A percentile compares a stretch with the other conserved stretches of the same genome.
Conservation (phyloP, 2,113 vertebrate species). For the Lamprotornis superbus region DNA sequence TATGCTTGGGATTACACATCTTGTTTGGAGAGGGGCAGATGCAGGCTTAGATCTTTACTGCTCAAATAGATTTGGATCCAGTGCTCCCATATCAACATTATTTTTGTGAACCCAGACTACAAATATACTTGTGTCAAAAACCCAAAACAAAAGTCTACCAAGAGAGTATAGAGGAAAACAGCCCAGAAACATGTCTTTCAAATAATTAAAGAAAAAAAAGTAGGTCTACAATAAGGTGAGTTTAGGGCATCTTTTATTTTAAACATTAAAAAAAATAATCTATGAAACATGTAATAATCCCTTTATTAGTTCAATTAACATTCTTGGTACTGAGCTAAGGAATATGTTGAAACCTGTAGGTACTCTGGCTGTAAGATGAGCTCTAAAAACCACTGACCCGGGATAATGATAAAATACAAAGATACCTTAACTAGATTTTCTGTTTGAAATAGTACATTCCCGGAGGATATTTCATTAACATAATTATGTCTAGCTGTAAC, state of each 20-base stretch:
- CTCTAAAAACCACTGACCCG: background rate
- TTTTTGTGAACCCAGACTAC: background rate
- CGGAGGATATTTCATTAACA: background rate
- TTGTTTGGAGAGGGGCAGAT: background rate
- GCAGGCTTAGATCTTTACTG: background rate
- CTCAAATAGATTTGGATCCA: background rate
- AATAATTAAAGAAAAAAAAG: background rate
- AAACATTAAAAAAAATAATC: background rate
- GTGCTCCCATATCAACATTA: background rate
- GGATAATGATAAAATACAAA: constrained; percentile 17
- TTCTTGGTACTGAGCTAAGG: background rate
- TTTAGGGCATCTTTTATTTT: background rate
- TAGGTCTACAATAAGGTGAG: background rate
- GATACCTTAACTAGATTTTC: background rate
- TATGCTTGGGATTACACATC: background rate
- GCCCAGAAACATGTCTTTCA: background rate
- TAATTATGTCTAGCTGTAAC: background rate
- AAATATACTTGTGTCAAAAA: background rate
- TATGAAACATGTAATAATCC: background rate
- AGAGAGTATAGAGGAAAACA: background rate
- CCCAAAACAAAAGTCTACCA: rapidly evolving
- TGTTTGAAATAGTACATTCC: constrained; percentile 33
- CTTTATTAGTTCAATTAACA: constrained; percentile 9
- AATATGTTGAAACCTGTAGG: constrained; percentile 15
- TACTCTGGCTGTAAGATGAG: background rate